A percentile compares a stretch with the other conserved stretches of the same genome.
These are phyloP conservation scores for Acanthurus lineatus DNA, from an alignment of 2,797 vertebrate species.

Conservation along the genomic window DNA sequence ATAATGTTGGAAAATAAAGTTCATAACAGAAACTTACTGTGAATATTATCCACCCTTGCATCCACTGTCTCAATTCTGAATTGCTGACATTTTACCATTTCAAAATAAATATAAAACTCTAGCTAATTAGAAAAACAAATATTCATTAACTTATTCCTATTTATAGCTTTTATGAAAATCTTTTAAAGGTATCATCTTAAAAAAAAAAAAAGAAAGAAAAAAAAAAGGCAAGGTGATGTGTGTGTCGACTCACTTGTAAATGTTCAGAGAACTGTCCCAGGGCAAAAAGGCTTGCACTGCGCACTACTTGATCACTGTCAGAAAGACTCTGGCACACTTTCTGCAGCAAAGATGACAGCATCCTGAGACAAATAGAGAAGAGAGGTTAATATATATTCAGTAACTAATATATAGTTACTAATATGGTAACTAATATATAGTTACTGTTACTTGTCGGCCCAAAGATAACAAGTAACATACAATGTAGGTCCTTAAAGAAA, in stretches of 20 bases:
- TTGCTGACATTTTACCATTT: background rate
- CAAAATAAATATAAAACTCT: background rate
- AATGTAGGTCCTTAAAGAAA: background rate
- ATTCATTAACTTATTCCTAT: background rate
- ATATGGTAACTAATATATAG: too few relatives aligned
- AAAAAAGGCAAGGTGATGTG: background rate
- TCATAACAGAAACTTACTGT: background rate
- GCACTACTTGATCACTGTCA: slow-evolving; percentile 89
- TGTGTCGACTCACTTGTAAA: slow-evolving; percentile 87
- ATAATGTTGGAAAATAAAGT: background rate
- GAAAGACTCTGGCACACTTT: slow-evolving; percentile 89
- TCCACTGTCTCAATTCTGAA: background rate
- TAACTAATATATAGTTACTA: too few relatives aligned
- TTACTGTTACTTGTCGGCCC: background rate
- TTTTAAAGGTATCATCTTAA: background rate
- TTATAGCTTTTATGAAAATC: too few relatives aligned
- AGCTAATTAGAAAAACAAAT: background rate
- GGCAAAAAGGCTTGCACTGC: slow-evolving; percentile 90
- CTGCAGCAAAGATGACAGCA: slow-evolving; percentile 89
- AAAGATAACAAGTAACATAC: background rate
- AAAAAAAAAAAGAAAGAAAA: too few relatives aligned
- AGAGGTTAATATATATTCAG: too few relatives aligned
- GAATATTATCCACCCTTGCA: background rate
- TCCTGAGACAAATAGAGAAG: slow-evolving; percentile 75
- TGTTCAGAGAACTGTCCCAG: slow-evolving; percentile 94